Conservation (phyloP, 2,113 vertebrate species). For the Holacanthus passer region DNA sequence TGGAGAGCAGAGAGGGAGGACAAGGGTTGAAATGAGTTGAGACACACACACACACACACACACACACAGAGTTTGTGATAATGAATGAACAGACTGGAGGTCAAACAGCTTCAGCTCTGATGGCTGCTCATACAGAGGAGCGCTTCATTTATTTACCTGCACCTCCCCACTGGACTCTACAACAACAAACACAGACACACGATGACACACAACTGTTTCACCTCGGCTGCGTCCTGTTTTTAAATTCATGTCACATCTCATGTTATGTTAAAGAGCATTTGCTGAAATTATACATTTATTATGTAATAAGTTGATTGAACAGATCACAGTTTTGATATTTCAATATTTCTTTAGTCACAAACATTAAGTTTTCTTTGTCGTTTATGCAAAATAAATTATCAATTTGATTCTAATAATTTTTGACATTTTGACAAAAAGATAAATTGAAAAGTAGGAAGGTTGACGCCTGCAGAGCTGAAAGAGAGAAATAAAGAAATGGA, state of each 20-base stretch:
- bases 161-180: not conserved
- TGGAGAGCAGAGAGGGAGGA: not conserved
- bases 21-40: not conserved
- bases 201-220: not conserved
- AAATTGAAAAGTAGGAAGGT: too few relatives aligned
- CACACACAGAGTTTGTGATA: not conserved
- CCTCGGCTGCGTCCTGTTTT: too few relatives aligned
- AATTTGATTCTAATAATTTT: not conserved
- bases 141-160: slow-evolving; percentile 62
- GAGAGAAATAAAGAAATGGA: not conserved
- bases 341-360: not conserved
- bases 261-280: too few relatives aligned
- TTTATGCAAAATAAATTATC: too few relatives aligned
- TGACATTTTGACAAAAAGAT: not conserved
- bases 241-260: too few relatives aligned
- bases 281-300: not conserved
- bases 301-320: too few relatives aligned
- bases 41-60: slow-evolving; percentile 28
- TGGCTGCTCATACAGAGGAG: slow-evolving; percentile 64
- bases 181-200: not conserved
- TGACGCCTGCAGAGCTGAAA: too few relatives aligned
- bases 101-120: slow-evolving; percentile 75
- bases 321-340: not conserved
- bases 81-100: slow-evolving; percentile 56
- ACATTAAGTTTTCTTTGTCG: not conserved